Base-by-base conservation (phyloP, 1,140 invertebrate genomes). In the Branchinecta lynchi region DNA sequence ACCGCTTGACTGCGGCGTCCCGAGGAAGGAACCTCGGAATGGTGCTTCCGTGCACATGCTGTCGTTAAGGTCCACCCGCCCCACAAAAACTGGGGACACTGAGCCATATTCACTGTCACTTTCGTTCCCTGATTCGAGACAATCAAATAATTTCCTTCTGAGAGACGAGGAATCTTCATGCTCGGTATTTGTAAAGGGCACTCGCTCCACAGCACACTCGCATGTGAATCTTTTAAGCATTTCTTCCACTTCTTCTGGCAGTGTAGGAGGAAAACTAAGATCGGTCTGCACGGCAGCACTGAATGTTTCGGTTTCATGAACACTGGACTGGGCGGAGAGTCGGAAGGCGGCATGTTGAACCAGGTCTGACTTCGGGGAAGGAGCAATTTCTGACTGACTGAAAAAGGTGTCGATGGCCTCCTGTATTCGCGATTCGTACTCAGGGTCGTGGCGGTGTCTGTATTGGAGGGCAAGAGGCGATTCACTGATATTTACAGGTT, bases 401-500 rank as follows among this genome's bases (percentile, higher is more conserved):
- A 60, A 60, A 60, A 60, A 60, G 12, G 51, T 60, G 17, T 60
- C 51, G 12, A 60, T 60, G 2, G 51, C 51, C 12, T 60, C 51
- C 51, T 60, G 51, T 15, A 60, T 20, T 20, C 51, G 12, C 17
- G 51, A 60, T 60, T 60, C 51, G 17, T 60, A 60, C 12, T 15
- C 12, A 15, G 51, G 51, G 6, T 60, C 51, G 51, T 15, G 12
- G 51, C 51, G 51, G 12, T 60, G 51, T 60, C 51, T 12, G 17
- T 60, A 60, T 60, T 60, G 51, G 12, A 12, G 51, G 17, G 51
- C 51, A 3, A 60, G 51, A 15, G 51, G 51, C 2, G 51, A 60
- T 15, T 60, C 12, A 15, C 12, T 60, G 51, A 60, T 60, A 60
- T 60, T 60, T 60, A 60, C 51, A 60, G 51, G 51, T 60, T 60